phyloP scores from a whole-genome alignment of 1,140 invertebrate genomes.

The Mamestra configurata region DNA sequence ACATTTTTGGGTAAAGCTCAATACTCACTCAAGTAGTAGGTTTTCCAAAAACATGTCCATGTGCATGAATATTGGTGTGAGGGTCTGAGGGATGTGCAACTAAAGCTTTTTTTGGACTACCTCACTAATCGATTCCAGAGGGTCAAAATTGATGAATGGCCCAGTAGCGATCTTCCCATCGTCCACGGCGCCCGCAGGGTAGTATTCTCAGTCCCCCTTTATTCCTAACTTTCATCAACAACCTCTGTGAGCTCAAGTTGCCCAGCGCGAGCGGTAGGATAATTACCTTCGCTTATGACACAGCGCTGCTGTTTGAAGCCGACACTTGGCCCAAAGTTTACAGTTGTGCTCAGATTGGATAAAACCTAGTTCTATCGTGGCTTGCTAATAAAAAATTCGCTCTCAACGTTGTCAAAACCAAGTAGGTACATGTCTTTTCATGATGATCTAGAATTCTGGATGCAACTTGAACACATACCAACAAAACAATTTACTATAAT shows the following conservation, averaged over 20 bases:
- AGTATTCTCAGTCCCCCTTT: background rate
- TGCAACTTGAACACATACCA: too few relatives aligned
- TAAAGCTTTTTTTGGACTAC: background rate
- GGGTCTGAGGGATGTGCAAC: background rate
- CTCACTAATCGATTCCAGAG: too few relatives aligned
- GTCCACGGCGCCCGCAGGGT: background rate
- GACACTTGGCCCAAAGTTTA: background rate
- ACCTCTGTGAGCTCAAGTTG: background rate
- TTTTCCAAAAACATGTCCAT: too few relatives aligned
- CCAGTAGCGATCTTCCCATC: background rate
- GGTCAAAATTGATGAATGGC: background rate
- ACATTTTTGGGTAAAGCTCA: too few relatives aligned
- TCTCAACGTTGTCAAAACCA: background rate
- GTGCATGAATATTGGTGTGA: background rate
- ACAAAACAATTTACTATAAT: too few relatives aligned
- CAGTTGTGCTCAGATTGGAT: background rate
- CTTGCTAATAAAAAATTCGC: background rate
- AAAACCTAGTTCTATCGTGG: background rate
- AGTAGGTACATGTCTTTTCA: background rate
- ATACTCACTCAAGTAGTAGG: too few relatives aligned
- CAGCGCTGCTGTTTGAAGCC: background rate
- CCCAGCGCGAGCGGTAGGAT: background rate
- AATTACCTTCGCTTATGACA: background rate
- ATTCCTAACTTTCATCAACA: background rate
- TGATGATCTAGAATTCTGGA: too few relatives aligned